A percentile compares a stretch with the other conserved stretches of the same genome.
phyloP scores from a whole-genome alignment of 2,113 vertebrate species.

The Hoplias malabaricus region DNA sequence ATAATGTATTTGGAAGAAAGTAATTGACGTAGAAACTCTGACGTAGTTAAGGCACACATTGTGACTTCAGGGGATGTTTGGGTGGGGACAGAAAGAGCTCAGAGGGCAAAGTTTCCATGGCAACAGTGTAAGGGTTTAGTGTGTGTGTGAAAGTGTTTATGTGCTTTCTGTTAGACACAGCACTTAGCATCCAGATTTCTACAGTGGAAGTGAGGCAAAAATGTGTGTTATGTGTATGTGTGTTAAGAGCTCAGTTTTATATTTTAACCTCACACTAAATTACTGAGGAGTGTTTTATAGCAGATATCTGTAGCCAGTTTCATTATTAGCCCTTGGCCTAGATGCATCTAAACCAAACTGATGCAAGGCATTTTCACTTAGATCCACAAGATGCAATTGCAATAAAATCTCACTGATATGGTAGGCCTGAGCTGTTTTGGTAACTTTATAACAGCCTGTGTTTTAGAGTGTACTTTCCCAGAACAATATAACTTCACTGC shows the following conservation, averaged over 20 bases:
- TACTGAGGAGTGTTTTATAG: neutral
- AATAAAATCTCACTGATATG: neutral
- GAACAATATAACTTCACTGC: no score
- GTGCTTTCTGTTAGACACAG: neutral
- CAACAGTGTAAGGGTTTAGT: conserved; percentile 39
- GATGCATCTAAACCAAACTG: neutral
- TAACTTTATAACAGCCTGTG: no score
- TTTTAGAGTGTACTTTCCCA: no score
- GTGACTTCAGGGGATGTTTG: conserved; percentile 35
- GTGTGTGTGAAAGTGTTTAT: neutral
- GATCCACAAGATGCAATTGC: neutral
- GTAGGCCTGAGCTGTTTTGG: no score
- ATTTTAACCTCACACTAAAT: neutral
- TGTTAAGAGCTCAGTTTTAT: no score
- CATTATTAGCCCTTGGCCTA: neutral
- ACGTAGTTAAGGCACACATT: neutral
- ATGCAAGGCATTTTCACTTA: neutral
- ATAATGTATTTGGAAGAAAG: no score
- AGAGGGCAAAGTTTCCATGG: conserved; percentile 53
- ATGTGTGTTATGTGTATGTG: neutral
- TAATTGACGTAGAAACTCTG: no score
- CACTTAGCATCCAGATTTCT: neutral
- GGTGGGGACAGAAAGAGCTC: conserved; percentile 38
- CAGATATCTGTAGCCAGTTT: neutral
- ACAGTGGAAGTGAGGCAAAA: neutral